These are phyloP conservation scores for Orius insidiosus DNA, from an alignment of 1,140 invertebrate genomes.

Conservation along the genomic window DNA sequence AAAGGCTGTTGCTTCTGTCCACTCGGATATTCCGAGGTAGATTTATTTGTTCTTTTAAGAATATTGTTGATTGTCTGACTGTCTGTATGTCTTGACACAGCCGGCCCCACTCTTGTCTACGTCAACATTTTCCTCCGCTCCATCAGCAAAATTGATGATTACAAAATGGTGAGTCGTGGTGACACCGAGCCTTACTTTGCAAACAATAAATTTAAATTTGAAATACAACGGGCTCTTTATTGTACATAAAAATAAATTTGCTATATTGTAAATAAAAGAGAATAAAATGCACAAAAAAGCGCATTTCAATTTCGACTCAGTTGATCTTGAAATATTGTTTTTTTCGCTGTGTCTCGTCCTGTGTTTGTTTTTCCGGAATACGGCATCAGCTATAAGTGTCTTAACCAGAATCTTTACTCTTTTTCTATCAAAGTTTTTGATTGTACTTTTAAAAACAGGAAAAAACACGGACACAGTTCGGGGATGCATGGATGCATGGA, in stretches of 20 bases:
- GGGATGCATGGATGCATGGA: too few species aligned
- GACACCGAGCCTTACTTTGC: constrained; percentile 15
- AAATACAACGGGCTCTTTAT: neutral
- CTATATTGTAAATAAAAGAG: neutral
- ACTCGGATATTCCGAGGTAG: too few species aligned
- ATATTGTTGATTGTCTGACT: too few species aligned
- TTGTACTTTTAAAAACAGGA: too few species aligned
- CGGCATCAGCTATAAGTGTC: neutral
- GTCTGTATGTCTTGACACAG: constrained; percentile 19
- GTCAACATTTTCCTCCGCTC: constrained; percentile 91
- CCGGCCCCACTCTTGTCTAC: constrained; percentile 45
- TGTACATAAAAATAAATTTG: constrained; percentile 4
- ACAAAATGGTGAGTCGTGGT: constrained; percentile 83
- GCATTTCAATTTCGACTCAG: neutral
- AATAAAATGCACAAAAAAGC: neutral
- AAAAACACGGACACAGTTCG: too few species aligned
- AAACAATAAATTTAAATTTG: neutral
- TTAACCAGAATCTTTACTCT: constrained; percentile 14
- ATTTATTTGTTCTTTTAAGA: too few species aligned
- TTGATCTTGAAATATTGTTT: constrained; percentile 12
- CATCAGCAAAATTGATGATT: constrained; percentile 97
- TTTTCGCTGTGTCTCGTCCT: constrained; percentile 15
- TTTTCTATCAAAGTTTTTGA: neutral
- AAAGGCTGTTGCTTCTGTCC: too few species aligned
- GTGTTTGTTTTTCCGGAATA: constrained; percentile 12